Conservation (phyloP, 2,888 invertebrate genomes). For the Mimachlamys varia region DNA sequence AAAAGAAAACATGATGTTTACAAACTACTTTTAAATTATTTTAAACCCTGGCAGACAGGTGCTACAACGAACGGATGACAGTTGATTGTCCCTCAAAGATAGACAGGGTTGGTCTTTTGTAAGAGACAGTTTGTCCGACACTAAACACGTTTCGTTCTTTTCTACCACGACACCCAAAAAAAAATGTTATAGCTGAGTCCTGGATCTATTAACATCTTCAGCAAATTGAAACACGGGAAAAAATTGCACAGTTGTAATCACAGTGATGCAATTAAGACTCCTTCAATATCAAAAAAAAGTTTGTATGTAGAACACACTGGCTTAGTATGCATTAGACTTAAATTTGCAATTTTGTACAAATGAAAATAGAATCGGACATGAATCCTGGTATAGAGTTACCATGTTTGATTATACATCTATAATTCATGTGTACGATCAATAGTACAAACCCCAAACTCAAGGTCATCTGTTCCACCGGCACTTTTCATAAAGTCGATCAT, state of each 20-base stretch:
- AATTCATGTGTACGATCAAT: not conserved
- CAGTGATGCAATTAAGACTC: not conserved
- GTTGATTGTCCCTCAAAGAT: not conserved
- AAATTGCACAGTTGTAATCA: not conserved
- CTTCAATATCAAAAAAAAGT: not conserved
- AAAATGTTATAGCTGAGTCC: not conserved
- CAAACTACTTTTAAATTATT: not conserved
- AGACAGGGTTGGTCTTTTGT: not conserved
- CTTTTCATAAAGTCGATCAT: not conserved
- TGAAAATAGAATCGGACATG: constrained; percentile 5
- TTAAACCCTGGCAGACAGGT: not conserved
- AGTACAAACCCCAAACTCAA: not conserved
- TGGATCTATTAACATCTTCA: not conserved
- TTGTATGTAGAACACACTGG: not conserved
- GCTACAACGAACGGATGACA: not conserved
- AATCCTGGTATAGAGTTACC: not conserved
- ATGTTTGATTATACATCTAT: not conserved
- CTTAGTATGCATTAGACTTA: not conserved
- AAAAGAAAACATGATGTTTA: not conserved
- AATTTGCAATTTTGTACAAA: constrained; percentile 15
- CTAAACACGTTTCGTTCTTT: not conserved
- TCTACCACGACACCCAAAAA: not conserved
- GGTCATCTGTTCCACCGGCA: not conserved
- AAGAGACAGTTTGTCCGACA: not conserved
- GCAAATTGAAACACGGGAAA: not conserved